Conservation (phyloP, 1,140 invertebrate species). For the Parapsyche elsis region DNA sequence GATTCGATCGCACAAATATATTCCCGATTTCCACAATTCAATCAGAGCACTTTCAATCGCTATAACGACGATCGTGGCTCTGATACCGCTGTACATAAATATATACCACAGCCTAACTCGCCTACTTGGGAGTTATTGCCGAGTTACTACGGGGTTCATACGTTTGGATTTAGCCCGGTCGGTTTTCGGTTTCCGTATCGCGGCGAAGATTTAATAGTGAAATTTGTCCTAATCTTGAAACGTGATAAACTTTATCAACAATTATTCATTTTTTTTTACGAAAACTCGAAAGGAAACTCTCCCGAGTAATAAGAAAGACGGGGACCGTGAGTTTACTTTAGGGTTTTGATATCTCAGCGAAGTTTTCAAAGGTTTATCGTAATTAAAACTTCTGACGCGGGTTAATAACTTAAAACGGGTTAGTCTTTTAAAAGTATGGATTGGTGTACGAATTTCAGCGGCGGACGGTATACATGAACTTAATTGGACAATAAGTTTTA, state of each 20-base stretch:
- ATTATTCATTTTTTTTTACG: neutral
- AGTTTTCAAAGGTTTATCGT: slow-evolving; percentile 12
- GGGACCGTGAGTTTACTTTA: neutral
- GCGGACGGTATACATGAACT: too few relatives aligned
- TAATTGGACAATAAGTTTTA: too few relatives aligned
- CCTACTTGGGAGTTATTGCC: too few relatives aligned
- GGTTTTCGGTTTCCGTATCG: neutral
- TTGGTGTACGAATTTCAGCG: neutral
- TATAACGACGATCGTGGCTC: neutral
- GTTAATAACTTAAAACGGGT: slow-evolving; percentile 13
- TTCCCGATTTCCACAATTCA: too few relatives aligned
- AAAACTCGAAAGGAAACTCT: neutral
- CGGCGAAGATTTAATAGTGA: neutral
- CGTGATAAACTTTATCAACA: neutral
- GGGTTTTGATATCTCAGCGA: slow-evolving; percentile 4
- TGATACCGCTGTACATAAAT: neutral
- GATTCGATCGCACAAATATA: too few relatives aligned
- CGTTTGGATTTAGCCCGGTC: neutral
- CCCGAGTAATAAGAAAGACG: neutral
- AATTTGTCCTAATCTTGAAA: neutral
- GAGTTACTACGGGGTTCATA: neutral
- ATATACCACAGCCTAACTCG: neutral
- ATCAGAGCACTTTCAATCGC: too few relatives aligned
- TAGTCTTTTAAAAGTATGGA: neutral
- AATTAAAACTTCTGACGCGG: slow-evolving; percentile 19